Percentiles rank a stretch among this genome's conserved stretches.
phyloP scores from a whole-genome alignment of 2,888 invertebrate species.

The Criorhina ranunculi region DNA sequence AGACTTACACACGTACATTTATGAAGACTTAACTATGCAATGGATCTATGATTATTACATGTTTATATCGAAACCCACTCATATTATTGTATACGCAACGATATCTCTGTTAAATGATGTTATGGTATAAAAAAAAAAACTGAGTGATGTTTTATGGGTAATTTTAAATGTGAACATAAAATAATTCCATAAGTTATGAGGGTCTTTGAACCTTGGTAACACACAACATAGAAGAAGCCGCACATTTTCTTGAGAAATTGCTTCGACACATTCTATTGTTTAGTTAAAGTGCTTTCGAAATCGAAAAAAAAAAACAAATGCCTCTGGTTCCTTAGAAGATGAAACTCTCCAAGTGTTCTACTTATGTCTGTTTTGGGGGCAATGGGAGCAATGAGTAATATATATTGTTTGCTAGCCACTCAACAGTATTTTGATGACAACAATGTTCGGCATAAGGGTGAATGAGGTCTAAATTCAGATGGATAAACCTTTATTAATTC shows the following conservation, averaged over 20 bases:
- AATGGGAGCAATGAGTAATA: no score
- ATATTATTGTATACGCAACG: not conserved
- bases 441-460: no score
- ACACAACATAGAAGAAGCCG: conserved; percentile 1
- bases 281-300: not conserved
- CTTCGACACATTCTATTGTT: conserved; percentile 3
- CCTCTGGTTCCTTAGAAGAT: not conserved
- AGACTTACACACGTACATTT: conserved; percentile 24
- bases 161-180: conserved; percentile 36
- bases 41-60: conserved; percentile 37
- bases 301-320: not conserved
- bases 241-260: not conserved
- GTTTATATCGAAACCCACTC: conserved; percentile 25
- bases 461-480: no score
- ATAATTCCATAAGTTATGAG: conserved; percentile 23
- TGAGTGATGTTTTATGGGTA: conserved; percentile 25
- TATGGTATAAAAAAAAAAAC: not conserved
- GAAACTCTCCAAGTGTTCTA: not conserved
- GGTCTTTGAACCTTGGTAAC: not conserved
- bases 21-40: conserved; percentile 27
- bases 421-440: no score
- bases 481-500: no score
- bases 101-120: conserved; percentile 2
- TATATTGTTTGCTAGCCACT: not conserved
- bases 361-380: not conserved